phyloP scores from a whole-genome alignment of 2,113 vertebrate genomes.

The Poeciliopsis retropinna region DNA sequence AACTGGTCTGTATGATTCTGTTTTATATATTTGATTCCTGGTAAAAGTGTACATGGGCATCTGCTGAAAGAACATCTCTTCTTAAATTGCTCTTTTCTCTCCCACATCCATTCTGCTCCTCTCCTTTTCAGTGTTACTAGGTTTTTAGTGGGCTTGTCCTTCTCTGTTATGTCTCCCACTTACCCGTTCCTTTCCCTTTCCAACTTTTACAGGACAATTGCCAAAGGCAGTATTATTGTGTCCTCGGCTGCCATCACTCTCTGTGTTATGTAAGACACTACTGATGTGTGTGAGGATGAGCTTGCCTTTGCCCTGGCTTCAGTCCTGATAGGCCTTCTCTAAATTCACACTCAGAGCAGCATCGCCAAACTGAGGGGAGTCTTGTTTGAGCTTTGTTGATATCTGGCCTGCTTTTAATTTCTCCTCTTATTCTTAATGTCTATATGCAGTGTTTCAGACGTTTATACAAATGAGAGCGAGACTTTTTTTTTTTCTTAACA shows the following conservation, averaged over 20 bases:
- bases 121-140: constrained; percentile 10
- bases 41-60: constrained; percentile 2
- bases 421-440: not conserved
- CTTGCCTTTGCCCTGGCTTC: constrained; percentile 41
- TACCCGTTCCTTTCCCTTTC: constrained; percentile 54
- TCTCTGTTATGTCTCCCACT: constrained; percentile 56
- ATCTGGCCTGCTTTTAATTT: constrained; percentile 3
- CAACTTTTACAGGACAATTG: constrained; percentile 74
- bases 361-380: not conserved
- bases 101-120: not conserved
- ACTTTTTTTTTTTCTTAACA: not conserved
- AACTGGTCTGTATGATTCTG: not conserved
- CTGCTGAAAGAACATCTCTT: constrained; percentile 8
- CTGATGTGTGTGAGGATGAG: constrained; percentile 37
- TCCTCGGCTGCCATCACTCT: constrained; percentile 75
- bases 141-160: constrained; percentile 29
- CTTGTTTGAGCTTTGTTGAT: constrained; percentile 5
- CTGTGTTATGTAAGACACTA: constrained; percentile 67
- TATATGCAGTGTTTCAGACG: constrained; percentile 7
- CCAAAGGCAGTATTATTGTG: constrained; percentile 71
- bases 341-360: constrained; percentile 27
- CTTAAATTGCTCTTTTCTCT: constrained; percentile 11
- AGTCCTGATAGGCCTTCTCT: constrained; percentile 42
- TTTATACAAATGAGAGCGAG: not conserved
- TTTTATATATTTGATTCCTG: not conserved